Evolutionary conservation across 2,113 vertebrate genomes (phyloP), one percentile per base, ranked within the genome.

Genomic region (Halichoeres trimaculatus): DNA sequence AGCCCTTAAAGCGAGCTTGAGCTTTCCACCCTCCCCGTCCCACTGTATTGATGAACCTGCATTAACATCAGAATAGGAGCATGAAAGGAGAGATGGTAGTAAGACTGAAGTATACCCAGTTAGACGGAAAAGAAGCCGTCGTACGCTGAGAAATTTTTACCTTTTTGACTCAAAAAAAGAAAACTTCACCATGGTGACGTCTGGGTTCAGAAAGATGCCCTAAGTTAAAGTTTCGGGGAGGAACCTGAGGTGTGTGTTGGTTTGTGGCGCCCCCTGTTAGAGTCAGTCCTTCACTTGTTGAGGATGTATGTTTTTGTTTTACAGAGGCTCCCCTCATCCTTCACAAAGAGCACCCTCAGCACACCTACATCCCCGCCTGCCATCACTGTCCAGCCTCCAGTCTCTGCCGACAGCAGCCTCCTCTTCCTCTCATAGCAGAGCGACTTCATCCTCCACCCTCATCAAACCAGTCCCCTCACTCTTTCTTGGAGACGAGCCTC

Each of bases 1-100:
- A 64, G 59, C 71, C 63, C 75, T 83, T 77, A 88, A 90, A 87
- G 68, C 51, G 75, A 85, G 70, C 81, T 57, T 54, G 68, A 53
- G 59, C 52, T 34, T 1, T 14, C 69, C 71, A 45, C 11, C 38
- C 41, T 24, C 36, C 52, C 23, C 38, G 5, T 16, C 36, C 45
- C 70, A 45, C 48, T 50, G 52, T 59, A 43, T 10, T 57, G 40
- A 67, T 71, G 24, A 47, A 78, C 23, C n/a, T 4, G n/a, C 16
- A 58, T 70, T 74, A 51, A 22, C 60, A 74, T 70, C 70, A 70
- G 54, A 74, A 66, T 23, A n/a, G 54, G 6, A 11, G n/a, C 8
- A 10, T 56, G 51, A 19, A 45, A 35, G 26, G 54, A 35, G 45
- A 38, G 47, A 47, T 55, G 30, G 8, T 20, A n/a, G 59, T 47